These are phyloP conservation scores for Aquatica leii DNA, from an alignment of 2,888 invertebrate species.

Conservation along the genomic window DNA sequence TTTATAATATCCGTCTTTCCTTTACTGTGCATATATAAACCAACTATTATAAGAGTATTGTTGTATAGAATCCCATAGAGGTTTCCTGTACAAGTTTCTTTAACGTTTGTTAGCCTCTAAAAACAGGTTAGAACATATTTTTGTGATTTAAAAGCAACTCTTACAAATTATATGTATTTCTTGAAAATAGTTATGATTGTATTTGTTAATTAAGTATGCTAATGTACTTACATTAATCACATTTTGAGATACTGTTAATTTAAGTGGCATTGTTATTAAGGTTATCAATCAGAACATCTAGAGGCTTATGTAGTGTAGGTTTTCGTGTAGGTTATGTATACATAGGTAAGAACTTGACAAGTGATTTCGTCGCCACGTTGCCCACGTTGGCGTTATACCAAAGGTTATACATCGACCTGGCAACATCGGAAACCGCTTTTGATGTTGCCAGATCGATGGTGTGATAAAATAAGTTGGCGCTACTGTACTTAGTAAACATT, in stretches of 20 bases:
- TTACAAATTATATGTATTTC: not conserved
- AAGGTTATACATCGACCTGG: no score
- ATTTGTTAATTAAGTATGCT: not conserved
- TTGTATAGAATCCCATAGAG: constrained; percentile 80
- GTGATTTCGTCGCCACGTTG: no score
- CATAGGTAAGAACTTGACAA: no score
- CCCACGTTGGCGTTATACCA: no score
- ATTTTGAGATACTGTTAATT: constrained; percentile 75
- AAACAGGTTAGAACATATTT: constrained; percentile 44
- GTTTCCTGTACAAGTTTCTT: constrained; percentile 72
- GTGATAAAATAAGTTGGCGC: no score
- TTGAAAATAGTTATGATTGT: not conserved
- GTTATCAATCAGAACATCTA: no score
- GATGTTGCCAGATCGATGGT: no score
- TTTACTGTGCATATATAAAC: constrained; percentile 71
- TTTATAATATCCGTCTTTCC: constrained; percentile 67
- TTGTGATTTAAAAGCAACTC: no score
- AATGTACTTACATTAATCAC: constrained; percentile 75
- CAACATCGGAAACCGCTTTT: no score
- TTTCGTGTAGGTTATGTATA: no score
- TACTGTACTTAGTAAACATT: no score
- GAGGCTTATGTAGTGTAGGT: no score
- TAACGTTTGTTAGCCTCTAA: constrained; percentile 73
- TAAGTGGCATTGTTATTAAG: constrained; percentile 76
- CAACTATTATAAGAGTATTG: constrained; percentile 61